Base-by-base conservation (phyloP, 23 tunicate genomes). In the Trididemnum nubilum region DNA sequence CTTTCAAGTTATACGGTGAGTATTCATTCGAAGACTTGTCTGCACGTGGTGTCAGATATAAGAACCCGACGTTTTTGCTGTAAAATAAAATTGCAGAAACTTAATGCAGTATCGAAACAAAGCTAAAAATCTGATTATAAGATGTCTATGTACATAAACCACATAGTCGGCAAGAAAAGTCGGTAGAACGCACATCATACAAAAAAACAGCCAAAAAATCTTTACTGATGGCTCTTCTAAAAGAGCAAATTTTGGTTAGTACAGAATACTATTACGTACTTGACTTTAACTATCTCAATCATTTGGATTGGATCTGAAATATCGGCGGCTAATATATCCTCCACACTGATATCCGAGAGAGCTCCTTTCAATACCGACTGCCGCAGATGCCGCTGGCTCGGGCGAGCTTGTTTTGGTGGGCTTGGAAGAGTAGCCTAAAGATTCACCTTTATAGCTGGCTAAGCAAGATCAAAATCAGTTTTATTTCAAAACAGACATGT, bases 11-110 rank as follows among this genome's bases (percentile, higher is more conserved):
- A 78, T 89, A 94, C 15, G 94, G 95, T 3, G 99, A 94, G 60
- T 94, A 94, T 36, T 90, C 90, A 52, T 89, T 89, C 22, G 91
- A 89, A 22, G 95, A 85, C 54, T 77, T 59, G 35, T 81, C 92
- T 15, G 57, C 95, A 0, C 99, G 90, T 1, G 96, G 99, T 2
- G 94, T 89, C 83, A 94, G 54, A 82, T 94, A 94, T 0, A 94
- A 51, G 65, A 86, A 94, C 50, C 95, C 99, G 18, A 94, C 67
- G 19, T 76, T 76, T 71, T 71, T 81, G 76, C 99, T 94, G 88
- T 24, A 36, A 66, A n/a, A 82, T 66, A 57, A 23, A 59, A 78
- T 26, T 3, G 50, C 7, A 71, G 23, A 31, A 71, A 71, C 57
- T 27, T 27, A 64, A 27, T 29, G 32, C 9, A 19, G n/a, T 51